Evolutionary conservation across 1,140 invertebrate genomes (phyloP).

Genomic region (Myzus persicae): DNA sequence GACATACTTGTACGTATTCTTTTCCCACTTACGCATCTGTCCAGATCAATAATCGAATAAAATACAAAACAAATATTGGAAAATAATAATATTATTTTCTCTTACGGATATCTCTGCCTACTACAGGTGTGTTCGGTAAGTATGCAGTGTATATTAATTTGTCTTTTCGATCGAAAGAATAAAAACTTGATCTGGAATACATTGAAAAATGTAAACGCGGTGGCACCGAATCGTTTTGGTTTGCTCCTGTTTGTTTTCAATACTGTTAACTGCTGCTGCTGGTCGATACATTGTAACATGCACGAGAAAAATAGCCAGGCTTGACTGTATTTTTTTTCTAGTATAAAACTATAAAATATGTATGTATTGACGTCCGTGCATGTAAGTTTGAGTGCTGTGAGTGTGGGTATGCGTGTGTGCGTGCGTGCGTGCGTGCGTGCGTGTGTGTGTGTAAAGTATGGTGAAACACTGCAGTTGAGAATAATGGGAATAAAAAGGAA

Average conservation of each 20-base stretch:
- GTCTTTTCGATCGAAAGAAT: background rate
- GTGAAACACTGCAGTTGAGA: background rate
- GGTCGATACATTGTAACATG: background rate
- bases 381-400: background rate
- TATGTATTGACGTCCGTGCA: background rate
- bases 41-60: constrained; percentile 10
- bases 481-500: background rate
- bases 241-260: background rate
- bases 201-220: background rate
- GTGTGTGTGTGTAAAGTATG: background rate
- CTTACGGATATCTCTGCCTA: background rate
- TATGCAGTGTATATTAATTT: background rate
- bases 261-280: background rate
- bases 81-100: background rate
- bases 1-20: background rate
- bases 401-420: background rate
- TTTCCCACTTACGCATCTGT: background rate
- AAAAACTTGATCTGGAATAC: background rate
- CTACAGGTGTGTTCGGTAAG: too few species aligned
- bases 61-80: background rate
- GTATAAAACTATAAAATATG: background rate
- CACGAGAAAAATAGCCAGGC: background rate
- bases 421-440: background rate
- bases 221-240: background rate
- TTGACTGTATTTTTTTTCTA: background rate